phyloP scores from a whole-genome alignment of 2,113 vertebrate species.

The Okapia johnstoni region DNA sequence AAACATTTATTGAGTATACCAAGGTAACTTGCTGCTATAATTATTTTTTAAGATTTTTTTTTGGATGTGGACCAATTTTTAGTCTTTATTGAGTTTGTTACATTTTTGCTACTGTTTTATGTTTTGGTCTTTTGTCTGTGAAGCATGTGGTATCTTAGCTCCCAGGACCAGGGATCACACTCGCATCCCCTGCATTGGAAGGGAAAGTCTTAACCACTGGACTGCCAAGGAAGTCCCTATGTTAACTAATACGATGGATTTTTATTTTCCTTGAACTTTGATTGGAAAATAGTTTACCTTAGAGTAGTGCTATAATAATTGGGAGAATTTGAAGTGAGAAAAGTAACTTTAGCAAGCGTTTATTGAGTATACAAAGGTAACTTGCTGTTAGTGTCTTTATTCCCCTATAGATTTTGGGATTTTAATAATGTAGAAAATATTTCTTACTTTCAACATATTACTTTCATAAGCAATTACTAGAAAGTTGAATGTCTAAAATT shows the following conservation, averaged over 20 bases:
- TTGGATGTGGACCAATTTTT: neutral
- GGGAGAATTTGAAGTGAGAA: neutral
- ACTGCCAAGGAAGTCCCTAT: neutral
- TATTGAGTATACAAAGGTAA: neutral
- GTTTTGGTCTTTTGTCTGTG: neutral
- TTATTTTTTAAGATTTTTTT: neutral
- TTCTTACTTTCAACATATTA: neutral
- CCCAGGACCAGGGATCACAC: neutral
- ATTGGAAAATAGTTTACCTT: neutral
- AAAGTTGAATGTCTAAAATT: neutral
- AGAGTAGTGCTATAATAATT: neutral
- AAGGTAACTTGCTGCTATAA: neutral
- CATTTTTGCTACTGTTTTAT: neutral
- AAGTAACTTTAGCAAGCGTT: neutral
- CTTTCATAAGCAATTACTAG: neutral
- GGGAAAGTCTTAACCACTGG: neutral
- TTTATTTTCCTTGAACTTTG: slow-evolving; percentile 26
- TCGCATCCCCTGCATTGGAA: neutral
- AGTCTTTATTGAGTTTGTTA: neutral
- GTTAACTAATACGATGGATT: neutral
- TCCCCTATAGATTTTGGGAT: neutral
- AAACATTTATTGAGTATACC: neutral
- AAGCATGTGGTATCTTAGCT: neutral
- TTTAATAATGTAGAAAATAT: neutral
- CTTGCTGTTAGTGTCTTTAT: neutral